phyloP scores from a whole-genome alignment of 1,140 invertebrate species.

The Batillaria attramentaria region DNA sequence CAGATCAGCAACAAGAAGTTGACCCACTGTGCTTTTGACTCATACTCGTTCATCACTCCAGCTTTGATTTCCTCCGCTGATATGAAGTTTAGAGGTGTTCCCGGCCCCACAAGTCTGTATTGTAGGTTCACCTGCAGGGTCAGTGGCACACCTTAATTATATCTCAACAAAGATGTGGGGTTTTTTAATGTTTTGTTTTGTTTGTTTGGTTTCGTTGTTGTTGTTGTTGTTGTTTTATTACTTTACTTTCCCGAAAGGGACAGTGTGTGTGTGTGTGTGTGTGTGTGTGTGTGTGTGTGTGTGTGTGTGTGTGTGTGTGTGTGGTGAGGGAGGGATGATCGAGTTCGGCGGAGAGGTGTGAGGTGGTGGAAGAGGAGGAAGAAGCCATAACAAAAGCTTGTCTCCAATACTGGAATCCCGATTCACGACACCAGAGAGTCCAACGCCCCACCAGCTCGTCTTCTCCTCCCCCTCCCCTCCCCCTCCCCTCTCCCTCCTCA shows the following conservation, averaged over 20 bases:
- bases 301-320: too few species aligned
- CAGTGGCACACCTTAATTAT: background rate
- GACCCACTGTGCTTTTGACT: conserved; percentile 47
- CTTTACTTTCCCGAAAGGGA: background rate
- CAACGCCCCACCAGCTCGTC: too few species aligned
- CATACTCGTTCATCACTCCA: conserved; percentile 61
- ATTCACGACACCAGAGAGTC: too few species aligned
- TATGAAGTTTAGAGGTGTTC: conserved; percentile 36
- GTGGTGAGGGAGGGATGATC: too few species aligned
- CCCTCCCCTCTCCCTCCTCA: background rate
- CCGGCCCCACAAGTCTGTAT: conserved; percentile 60
- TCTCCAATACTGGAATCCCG: too few species aligned
- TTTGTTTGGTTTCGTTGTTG: background rate
- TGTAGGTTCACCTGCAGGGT: conserved; percentile 56
- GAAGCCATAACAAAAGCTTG: too few species aligned
- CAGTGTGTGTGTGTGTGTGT: background rate
- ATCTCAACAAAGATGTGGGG: background rate
- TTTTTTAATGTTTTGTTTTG: background rate
- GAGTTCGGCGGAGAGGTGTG: too few species aligned
- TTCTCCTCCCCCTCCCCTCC: background rate
- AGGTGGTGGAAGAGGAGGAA: too few species aligned
- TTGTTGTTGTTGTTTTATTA: background rate
- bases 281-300: conserved; percentile 1
- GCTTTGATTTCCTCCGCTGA: conserved; percentile 59
- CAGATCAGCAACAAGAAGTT: conserved; percentile 51